These are phyloP conservation scores for Homarus gammarus DNA, from an alignment of 2,888 invertebrate species.

Conservation along the genomic window DNA sequence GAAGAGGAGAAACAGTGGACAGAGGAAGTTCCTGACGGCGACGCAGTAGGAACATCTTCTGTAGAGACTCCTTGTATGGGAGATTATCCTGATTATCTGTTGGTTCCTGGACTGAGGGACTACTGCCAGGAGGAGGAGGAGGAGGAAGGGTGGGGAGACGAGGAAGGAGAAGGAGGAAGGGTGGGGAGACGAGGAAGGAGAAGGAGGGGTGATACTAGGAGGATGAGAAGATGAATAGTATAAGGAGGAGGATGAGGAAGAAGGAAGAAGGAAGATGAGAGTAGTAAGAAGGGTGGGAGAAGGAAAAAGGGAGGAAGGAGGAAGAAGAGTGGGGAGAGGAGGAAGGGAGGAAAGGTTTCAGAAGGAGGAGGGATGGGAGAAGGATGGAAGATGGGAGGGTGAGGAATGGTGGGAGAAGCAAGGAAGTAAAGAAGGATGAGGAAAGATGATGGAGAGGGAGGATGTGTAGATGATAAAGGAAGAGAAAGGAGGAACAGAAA, in stretches of 20 bases:
- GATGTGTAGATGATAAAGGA: neutral
- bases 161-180: neutral
- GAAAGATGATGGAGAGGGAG: too few relatives aligned
- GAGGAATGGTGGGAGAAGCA: neutral
- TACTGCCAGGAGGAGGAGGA: too few relatives aligned
- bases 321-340: neutral
- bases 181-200: neutral
- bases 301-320: neutral
- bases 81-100: constrained; percentile 7
- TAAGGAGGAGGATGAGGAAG: neutral
- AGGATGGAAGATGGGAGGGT: neutral
- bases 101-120: neutral
- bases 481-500: neutral
- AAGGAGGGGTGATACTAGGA: neutral
- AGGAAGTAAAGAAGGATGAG: neutral
- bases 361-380: neutral
- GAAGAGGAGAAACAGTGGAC: neutral
- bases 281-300: neutral
- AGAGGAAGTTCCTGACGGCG: neutral
- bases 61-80: neutral
- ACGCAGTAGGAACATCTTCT: neutral
- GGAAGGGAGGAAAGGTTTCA: neutral
- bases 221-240: neutral
- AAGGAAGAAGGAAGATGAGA: neutral
- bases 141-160: neutral